These are phyloP conservation scores for Falco concolor DNA, from an alignment of 2,797 vertebrate species.

Conservation along the genomic window DNA sequence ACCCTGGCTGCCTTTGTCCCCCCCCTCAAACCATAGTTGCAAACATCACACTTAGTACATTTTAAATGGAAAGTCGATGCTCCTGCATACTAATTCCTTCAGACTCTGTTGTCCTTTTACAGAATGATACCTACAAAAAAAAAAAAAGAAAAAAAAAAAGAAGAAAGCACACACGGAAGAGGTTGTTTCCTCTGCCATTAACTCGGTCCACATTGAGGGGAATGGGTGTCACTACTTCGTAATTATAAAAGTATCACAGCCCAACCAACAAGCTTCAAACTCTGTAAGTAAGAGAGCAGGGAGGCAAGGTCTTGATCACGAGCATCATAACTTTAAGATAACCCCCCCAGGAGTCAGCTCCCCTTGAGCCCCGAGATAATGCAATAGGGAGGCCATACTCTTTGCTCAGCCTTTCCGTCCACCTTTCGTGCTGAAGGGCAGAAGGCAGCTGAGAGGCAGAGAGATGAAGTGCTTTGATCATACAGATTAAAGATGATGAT, in stretches of 20 bases:
- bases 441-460: slow-evolving; percentile 6
- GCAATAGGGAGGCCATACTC: neutral
- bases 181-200: neutral
- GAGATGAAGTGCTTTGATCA: slow-evolving; percentile 10
- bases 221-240: neutral
- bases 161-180: neutral
- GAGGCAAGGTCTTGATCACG: neutral
- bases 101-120: neutral
- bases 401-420: neutral
- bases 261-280: neutral
- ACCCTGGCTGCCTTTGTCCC: neutral
- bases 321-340: neutral
- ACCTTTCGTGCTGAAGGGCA: neutral
- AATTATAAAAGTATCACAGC: neutral
- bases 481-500: slow-evolving; percentile 39
- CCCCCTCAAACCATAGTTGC: neutral
- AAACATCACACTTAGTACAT: slow-evolving; percentile 29
- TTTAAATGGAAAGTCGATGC: neutral
- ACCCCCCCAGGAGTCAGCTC: neutral
- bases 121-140: neutral
- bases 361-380: neutral
- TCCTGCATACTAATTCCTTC: slow-evolving; percentile 31
- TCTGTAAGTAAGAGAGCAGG: neutral
- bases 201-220: neutral
- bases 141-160: neutral